Evolutionary conservation across 1,140 invertebrate species (phyloP), one percentile per base, ranked within the genome.

Genomic region (Drosophila ananassae): DNA sequence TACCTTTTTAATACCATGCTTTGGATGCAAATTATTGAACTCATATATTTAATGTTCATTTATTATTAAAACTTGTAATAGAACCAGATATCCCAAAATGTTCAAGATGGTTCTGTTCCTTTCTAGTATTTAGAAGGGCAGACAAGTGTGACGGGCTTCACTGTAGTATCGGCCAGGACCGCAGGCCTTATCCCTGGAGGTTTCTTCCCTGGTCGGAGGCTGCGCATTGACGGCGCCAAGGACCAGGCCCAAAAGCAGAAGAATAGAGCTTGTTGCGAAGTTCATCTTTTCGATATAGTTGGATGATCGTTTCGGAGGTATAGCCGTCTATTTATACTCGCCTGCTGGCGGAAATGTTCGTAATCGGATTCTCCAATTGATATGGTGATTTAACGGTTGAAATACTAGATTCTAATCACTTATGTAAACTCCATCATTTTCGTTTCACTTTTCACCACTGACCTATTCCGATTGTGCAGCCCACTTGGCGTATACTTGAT

Each of bases 401-500:
- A 28, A 22, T 58, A 21, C 0, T 17, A 48, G 41, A 13, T 9
- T 22, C 6, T 47, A 57, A 48, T 47, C 7, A 17, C 55, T 46
- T 28, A 8, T 2, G 13, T 22, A 58, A 48, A 12, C 8, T 5
- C 41, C 17, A 22, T 51, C 22, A 3, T n/a, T 60, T 13, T 46
- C 25, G 44, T 30, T 12, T 41, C 5, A 22, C 47, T 9, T 34
- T 60, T 41, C 28, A n/a, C 22, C 37, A 25, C 13, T 52, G 34
- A 59, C 44, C 56, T 52, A 46, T 7, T 51, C 37, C 21, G 48
- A 46, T 48, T 60, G 37, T n/a, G 28, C 24, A 37, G 63, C 63
- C 12, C 56, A 59, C 55, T 66, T 44, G 63, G 37, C 63, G 56
- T 59, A 66, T 66, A 28, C 56, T 60, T 67, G 57, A 67, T 51